These are phyloP conservation scores for Limnephilus rhombicus DNA, from an alignment of 2,888 invertebrate species.

Conservation along the genomic window DNA sequence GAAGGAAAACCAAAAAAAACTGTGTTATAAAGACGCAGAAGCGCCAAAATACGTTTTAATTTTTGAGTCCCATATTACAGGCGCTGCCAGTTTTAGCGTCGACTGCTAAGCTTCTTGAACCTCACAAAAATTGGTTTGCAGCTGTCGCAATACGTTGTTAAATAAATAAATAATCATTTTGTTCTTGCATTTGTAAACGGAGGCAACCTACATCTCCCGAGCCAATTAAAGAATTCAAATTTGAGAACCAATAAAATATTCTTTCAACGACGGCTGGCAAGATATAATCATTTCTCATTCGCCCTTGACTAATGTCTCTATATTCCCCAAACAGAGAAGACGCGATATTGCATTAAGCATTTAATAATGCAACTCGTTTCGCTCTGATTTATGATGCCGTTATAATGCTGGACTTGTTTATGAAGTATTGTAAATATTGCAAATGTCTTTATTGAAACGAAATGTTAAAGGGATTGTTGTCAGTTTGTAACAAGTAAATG, in stretches of 20 bases:
- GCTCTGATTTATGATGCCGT: conserved; percentile 57
- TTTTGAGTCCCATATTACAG: neutral
- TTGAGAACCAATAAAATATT: conserved; percentile 65
- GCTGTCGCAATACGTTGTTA: neutral
- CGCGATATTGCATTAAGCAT: conserved; percentile 44
- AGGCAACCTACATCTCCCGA: conserved; percentile 37
- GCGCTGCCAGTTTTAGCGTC: neutral
- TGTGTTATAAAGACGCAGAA: no score
- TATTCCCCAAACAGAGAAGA: conserved; percentile 26
- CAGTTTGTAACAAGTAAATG: neutral
- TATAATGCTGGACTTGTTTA: conserved; percentile 62
- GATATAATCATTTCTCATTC: conserved; percentile 56
- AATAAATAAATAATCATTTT: neutral
- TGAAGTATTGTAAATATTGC: conserved; percentile 60
- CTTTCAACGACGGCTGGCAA: conserved; percentile 49
- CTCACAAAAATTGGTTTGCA: neutral
- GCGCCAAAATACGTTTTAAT: neutral
- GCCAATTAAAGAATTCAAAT: conserved; percentile 66
- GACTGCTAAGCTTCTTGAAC: neutral
- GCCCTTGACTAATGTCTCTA: conserved; percentile 65
- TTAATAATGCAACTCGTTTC: conserved; percentile 51
- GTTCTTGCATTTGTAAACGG: neutral
- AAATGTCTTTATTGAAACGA: conserved; percentile 63
- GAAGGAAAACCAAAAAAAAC: no score
- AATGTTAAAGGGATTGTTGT: neutral